A percentile compares a stretch with the other conserved stretches of the same genome.
phyloP scores from a whole-genome alignment of 1,140 invertebrate genomes.

The Paralvinella palmiformis region DNA sequence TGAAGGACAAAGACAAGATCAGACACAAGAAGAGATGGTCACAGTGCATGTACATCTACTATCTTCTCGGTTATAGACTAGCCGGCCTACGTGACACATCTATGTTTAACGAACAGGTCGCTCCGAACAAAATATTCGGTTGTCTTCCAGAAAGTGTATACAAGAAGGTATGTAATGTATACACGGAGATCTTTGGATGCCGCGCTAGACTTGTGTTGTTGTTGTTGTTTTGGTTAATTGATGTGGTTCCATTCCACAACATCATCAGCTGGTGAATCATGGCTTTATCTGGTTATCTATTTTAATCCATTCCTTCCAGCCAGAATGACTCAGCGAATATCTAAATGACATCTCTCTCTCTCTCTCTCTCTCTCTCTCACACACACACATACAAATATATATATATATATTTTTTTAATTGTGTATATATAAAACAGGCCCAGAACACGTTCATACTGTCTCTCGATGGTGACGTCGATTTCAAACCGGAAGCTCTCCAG shows the following conservation, averaged over 20 bases:
- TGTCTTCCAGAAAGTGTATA: neutral
- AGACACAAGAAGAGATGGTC: slow-evolving; percentile 50
- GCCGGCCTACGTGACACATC: neutral
- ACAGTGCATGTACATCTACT: slow-evolving; percentile 30
- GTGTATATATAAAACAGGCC: slow-evolving; percentile 51
- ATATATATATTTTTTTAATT: neutral
- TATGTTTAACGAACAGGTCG: neutral
- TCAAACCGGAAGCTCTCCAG: slow-evolving; percentile 90
- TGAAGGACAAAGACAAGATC: slow-evolving; percentile 49
- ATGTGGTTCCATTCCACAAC: neutral
- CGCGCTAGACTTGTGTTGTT: neutral
- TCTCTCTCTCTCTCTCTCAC: neutral
- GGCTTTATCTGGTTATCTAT: neutral
- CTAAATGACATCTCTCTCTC: neutral
- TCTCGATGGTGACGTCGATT: slow-evolving; percentile 96
- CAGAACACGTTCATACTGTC: slow-evolving; percentile 98
- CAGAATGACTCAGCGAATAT: neutral
- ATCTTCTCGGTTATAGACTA: neutral
- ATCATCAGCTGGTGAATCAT: neutral
- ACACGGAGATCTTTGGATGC: neutral
- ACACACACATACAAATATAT: neutral
- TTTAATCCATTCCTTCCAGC: neutral
- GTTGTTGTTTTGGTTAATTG: neutral
- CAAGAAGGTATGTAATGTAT: neutral
- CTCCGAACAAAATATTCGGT: no score